phyloP scores from a whole-genome alignment of 2,113 vertebrate genomes.

The Empidonax alnorum region DNA sequence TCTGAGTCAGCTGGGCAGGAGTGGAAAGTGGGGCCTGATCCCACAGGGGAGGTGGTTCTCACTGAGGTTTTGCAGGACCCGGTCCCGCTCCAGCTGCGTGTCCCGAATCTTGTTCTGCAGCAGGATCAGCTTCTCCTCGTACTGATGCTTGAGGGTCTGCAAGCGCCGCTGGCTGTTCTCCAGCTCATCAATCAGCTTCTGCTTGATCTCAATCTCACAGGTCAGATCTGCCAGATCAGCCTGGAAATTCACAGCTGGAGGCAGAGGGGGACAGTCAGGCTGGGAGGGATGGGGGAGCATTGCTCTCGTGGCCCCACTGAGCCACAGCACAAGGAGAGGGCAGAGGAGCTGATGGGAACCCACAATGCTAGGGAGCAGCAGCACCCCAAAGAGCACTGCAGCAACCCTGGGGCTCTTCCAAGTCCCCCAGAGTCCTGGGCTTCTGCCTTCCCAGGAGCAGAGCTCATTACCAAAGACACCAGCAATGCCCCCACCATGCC shows the following conservation, averaged over 20 bases:
- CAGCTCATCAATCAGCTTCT: constrained; percentile 96
- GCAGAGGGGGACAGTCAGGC: not conserved
- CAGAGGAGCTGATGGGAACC: not conserved
- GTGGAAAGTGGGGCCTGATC: not conserved
- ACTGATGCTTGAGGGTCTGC: constrained; percentile 94
- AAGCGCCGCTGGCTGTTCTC: constrained; percentile 95
- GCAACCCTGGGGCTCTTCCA: not conserved
- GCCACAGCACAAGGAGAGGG: not conserved
- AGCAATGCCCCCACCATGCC: not conserved
- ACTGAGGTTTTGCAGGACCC: constrained; percentile 97
- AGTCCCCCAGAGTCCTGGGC: not conserved
- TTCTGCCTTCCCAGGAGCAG: not conserved
- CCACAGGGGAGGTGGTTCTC: not conserved
- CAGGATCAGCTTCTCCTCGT: constrained; percentile 95
- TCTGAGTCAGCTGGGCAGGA: not conserved
- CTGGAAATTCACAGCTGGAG: constrained; percentile 87
- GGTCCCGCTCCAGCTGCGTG: constrained; percentile 94
- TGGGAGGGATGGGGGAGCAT: not conserved
- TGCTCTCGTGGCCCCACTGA: not conserved
- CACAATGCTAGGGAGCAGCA: not conserved
- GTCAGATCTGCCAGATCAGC: constrained; percentile 93
- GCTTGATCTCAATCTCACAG: constrained; percentile 98
- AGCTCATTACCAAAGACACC: not conserved
- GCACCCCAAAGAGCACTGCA: not conserved
- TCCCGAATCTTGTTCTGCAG: constrained; percentile 98